Base-by-base conservation (phyloP, 2,888 invertebrate species). In the Exephanes ischioxanthus region DNA sequence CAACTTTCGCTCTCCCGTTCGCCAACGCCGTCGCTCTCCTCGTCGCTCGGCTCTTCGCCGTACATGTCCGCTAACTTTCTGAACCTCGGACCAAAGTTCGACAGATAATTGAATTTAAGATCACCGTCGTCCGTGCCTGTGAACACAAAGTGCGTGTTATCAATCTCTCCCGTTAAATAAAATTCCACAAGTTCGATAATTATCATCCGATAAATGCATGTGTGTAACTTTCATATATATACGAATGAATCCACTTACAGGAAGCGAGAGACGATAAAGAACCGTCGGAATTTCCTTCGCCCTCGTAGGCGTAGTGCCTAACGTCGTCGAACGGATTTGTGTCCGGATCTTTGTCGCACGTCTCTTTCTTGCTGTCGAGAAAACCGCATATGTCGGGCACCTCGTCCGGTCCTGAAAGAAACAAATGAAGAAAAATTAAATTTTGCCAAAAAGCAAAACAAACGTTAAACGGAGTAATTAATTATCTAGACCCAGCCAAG, bases 221-320 rank as follows among this genome's bases (percentile, higher is more conserved):
- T 3, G 14, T 45, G 45, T 45, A 45, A 45, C 14, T 48, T 14
- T 48, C 16, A 48, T 48, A 16, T 48, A 19, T 6, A 22, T 33
- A 71, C 67, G 22, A 55, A 70, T 41, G 73, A 48, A 51, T 70
- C 86, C 90, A 95, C 95, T 95, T 93, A 96, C 98, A 98, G 90
- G 98, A 98, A 88, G 98, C 98, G 89, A 98, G 95, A 66, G 98
- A 98, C 75, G 99, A 99, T 30, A 99, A 95, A 11, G 98, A 98
- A 88, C 99, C 99, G 88, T 97, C 98, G 51, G 95, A 95, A 93
- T 98, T 98, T 89, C 98, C 98, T 93, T 98, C 98, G 67, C 99
- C 99, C 94, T 99, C 99, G 93, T 99, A 99, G 80, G 98, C 99
- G 94, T 99, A 99, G 94, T 99, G 98, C 83, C 99, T 96, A 26